A percentile compares a stretch with the other conserved stretches of the same genome.
Conservation (phyloP, 2,797 vertebrate genomes). For the Sarcoramphus papa region DNA sequence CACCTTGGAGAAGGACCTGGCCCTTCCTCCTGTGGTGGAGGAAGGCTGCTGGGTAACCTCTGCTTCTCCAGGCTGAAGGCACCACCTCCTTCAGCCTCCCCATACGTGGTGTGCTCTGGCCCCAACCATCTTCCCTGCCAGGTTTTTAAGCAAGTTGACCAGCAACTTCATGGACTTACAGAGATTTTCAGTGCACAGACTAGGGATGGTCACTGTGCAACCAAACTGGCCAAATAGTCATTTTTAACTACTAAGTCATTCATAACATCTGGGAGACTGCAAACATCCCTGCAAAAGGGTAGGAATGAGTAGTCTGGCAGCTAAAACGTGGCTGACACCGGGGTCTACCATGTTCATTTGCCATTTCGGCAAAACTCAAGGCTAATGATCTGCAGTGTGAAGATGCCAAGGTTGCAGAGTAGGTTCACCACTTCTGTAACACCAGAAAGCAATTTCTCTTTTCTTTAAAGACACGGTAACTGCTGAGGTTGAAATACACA, state of each 20-base stretch:
- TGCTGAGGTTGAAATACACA: background rate
- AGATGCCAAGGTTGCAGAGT: background rate
- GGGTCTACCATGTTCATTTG: background rate
- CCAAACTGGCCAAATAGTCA: background rate
- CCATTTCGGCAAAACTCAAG: background rate
- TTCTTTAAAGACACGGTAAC: background rate
- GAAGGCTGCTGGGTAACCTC: background rate
- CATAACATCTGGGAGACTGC: background rate
- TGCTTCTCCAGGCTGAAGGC: background rate
- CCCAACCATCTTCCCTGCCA: background rate
- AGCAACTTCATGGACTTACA: background rate
- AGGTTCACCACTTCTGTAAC: background rate
- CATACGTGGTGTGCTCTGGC: accelerated
- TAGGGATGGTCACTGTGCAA: background rate
- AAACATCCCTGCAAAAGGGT: background rate
- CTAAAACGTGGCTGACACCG: accelerated
- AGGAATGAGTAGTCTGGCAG: background rate
- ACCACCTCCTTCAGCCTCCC: background rate
- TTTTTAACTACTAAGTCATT: background rate
- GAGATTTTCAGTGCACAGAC: background rate
- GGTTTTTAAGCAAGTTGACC: background rate
- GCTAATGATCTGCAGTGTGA: background rate
- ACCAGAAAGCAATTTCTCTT: background rate
- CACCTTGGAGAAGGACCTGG: background rate
- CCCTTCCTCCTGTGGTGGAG: background rate